A percentile compares a stretch with the other conserved stretches of the same genome.
Conservation (phyloP, 1,140 invertebrate species). For the Lucilia sericata region DNA sequence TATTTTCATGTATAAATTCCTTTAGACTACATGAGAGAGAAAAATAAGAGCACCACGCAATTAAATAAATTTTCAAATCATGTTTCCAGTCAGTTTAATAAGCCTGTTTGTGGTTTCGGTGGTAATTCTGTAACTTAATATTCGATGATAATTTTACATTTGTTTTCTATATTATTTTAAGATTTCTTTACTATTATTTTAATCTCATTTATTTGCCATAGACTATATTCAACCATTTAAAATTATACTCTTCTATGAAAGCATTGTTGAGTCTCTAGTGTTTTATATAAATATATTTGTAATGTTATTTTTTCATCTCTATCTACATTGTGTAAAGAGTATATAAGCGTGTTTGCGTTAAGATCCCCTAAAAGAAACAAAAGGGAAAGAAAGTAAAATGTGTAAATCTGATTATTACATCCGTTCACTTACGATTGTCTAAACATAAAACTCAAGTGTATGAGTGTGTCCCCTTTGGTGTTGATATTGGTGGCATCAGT, state of each 20-base stretch:
- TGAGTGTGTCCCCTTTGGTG: not conserved
- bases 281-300: conserved; percentile 12
- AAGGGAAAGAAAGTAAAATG: not conserved
- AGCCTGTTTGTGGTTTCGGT: too few species aligned
- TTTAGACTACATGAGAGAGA: not conserved
- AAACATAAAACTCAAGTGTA: not conserved
- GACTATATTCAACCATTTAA: not conserved
- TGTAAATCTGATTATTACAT: conserved; percentile 29
- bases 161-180: too few species aligned
- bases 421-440: not conserved
- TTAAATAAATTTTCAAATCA: too few species aligned
- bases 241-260: not conserved
- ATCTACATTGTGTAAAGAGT: not conserved
- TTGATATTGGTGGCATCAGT: not conserved
- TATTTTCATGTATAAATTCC: too few species aligned
- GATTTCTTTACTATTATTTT: not conserved
- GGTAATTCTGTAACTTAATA: too few species aligned
- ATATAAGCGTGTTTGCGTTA: not conserved
- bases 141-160: too few species aligned
- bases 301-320: not conserved
- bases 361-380: not conserved
- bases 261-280: not conserved
- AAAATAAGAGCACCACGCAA: not conserved
- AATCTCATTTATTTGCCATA: not conserved
- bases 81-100: too few species aligned